Evolutionary conservation across 2,113 vertebrate species (phyloP).

Genomic region (Bagarius yarrelli): DNA sequence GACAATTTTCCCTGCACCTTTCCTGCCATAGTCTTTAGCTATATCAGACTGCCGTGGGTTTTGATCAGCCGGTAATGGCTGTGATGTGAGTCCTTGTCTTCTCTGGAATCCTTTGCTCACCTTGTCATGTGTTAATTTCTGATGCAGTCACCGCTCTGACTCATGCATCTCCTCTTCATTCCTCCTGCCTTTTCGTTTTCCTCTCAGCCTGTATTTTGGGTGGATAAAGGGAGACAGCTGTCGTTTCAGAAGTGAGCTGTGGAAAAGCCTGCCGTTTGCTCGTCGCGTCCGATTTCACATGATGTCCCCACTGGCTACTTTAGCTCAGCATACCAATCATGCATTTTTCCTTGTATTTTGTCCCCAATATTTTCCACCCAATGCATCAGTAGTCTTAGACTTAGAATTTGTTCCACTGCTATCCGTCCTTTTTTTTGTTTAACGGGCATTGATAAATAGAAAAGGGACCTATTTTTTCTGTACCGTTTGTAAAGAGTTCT

Average conservation of each 20-base stretch:
- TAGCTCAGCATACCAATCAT: neutral
- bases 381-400: neutral
- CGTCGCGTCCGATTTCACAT: constrained; percentile 22
- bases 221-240: constrained; percentile 36
- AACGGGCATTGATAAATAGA: constrained; percentile 28
- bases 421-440: neutral
- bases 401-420: neutral
- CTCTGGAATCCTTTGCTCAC: neutral
- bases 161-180: constrained; percentile 11
- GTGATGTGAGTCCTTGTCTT: constrained; percentile 15
- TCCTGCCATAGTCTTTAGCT: constrained; percentile 15
- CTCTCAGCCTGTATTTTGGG: neutral
- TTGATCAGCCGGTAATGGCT: constrained; percentile 11
- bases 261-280: constrained; percentile 34
- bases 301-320: constrained; percentile 29
- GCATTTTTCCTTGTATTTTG: neutral
- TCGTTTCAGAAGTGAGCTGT: constrained; percentile 33
- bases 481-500: neutral
- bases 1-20: constrained; percentile 24
- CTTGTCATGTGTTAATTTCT: constrained; percentile 41
- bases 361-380: constrained; percentile 15
- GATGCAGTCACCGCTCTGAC: neutral
- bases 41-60: constrained; percentile 2
- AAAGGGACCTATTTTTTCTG: constrained; percentile 1
- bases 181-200: neutral